Conservation (phyloP, 2,797 vertebrate genomes). For the Pipistrellus pygmaeus region DNA sequence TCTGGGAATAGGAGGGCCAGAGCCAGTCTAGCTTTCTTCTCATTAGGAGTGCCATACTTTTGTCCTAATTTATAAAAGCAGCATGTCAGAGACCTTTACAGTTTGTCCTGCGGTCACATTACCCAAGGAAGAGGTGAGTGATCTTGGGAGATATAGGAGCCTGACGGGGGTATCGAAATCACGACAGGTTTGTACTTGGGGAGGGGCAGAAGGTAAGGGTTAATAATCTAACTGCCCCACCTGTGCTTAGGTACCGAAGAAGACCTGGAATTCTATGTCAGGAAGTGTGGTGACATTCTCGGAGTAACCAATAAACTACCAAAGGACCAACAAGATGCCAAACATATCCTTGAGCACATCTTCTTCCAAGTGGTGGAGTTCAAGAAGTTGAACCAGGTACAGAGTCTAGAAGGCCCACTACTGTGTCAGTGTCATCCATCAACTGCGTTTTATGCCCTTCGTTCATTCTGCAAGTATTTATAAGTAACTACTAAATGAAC, state of each 20-base stretch:
- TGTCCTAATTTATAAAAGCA: slow-evolving; percentile 24
- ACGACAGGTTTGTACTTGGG: neutral
- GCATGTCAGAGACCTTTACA: neutral
- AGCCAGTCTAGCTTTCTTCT: neutral
- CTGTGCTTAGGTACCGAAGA: slow-evolving; percentile 93
- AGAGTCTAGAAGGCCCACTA: neutral
- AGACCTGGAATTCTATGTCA: slow-evolving; percentile 96
- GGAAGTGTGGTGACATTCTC: slow-evolving; percentile 97
- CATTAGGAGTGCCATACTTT: neutral
- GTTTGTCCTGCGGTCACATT: neutral
- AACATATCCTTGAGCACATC: slow-evolving; percentile 95
- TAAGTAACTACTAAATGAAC: neutral
- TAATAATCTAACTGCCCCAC: neutral
- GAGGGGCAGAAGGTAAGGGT: neutral
- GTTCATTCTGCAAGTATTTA: neutral
- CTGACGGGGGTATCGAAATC: neutral
- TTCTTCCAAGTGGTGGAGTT: slow-evolving; percentile 99
- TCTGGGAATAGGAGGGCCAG: neutral
- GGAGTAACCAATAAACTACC: slow-evolving; percentile 94
- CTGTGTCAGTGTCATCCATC: neutral
- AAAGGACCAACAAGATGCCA: slow-evolving; percentile 95
- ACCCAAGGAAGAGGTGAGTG: neutral
- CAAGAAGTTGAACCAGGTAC: slow-evolving; percentile 98
- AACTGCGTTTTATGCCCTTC: neutral
- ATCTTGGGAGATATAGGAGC: neutral